Conservation (phyloP, 2,797 vertebrate species). For the Anomalospiza imberbis region DNA sequence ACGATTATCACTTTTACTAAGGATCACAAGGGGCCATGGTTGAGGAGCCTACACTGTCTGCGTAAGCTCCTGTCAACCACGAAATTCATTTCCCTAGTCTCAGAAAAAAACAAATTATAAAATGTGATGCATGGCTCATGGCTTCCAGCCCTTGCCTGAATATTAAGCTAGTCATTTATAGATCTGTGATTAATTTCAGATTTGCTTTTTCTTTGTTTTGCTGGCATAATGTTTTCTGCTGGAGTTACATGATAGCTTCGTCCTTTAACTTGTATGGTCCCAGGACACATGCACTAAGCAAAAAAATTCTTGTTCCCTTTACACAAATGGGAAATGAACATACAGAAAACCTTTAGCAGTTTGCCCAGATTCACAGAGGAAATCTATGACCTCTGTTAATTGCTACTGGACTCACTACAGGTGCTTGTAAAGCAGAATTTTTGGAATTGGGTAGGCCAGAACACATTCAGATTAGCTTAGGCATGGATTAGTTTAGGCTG, state of each 20-base stretch:
- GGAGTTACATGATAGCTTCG: accelerated
- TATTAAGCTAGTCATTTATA: neutral
- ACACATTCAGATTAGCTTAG: neutral
- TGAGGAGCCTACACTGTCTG: neutral
- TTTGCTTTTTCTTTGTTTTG: neutral
- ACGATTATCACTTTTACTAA: neutral
- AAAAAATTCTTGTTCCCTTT: neutral
- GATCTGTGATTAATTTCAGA: neutral
- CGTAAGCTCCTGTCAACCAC: neutral
- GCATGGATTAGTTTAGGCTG: neutral
- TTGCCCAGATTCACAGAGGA: neutral
- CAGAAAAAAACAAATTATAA: neutral
- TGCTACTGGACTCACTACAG: neutral
- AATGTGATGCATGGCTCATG: neutral
- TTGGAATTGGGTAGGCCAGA: neutral
- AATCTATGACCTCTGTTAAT: neutral
- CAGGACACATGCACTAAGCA: neutral
- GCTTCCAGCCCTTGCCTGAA: neutral
- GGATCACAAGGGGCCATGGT: neutral
- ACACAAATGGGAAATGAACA: neutral
- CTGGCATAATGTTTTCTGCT: neutral
- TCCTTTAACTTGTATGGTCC: neutral
- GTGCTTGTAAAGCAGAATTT: neutral
- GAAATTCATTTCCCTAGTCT: neutral
- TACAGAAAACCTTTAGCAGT: neutral